Base-by-base conservation (phyloP, 1,140 invertebrate species). In the Chironomus tepperi region DNA sequence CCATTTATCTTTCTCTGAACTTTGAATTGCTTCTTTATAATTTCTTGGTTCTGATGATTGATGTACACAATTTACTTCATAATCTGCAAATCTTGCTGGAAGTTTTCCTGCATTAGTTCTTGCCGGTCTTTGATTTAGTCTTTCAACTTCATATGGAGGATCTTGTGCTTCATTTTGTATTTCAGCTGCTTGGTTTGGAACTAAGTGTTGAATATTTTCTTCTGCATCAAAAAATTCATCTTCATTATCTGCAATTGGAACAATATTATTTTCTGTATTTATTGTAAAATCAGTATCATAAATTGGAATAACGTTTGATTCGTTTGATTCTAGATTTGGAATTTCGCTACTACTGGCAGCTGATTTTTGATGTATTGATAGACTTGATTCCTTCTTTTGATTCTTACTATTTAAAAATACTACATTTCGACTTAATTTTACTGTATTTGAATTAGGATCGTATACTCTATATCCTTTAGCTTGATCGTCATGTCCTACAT, bases 31-130 rank as follows among this genome's bases (percentile, higher is more conserved):
- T 73, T 83, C 80, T 18, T 75, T 74, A 75, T 77, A 83, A 2
- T 82, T 82, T 77, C 79, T 79, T 34, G 79, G 80, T n/a, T 84
- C 83, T 73, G 81, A n/a, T n/a, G 77, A 16, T 81, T 74, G 16
- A 82, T 81, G 77, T 43, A 16, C 18, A 3, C 34, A 10, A 74
- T 47, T 12, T 9, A 47, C 2, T 47, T 47, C 43, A 15, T 47
- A 47, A 15, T 47, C 43, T 47, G 9, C 15, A 2, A 47, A 15
- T 12, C 15, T 9, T 1, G 8, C 9, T 47, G 43, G 43, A 9
- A 47, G 8, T 47, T 47, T 47, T 12, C 43, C 43, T 47, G 43
- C 43, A 2, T 9, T 47, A 9, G 8, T 15, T 47, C 43, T 47
- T 47, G 9, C 43, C 9, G 43, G 15, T 47, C 43, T 47, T 47